Evolutionary conservation across 2,797 vertebrate genomes (phyloP).

Genomic region (Gymnopithys bicolor): DNA sequence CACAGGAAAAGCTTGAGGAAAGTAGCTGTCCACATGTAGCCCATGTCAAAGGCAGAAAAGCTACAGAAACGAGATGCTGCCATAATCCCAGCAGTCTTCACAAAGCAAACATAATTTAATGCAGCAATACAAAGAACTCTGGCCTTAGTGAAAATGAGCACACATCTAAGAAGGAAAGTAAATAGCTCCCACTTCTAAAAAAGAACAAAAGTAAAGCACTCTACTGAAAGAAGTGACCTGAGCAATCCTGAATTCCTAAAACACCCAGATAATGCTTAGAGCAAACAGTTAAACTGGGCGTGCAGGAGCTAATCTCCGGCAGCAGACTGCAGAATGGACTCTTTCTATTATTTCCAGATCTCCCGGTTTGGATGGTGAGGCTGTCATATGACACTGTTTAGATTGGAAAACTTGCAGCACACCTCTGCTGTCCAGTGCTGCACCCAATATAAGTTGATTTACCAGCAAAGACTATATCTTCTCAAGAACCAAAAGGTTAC

Average conservation of each 20-base stretch:
- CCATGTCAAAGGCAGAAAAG: not conserved
- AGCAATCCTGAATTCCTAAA: constrained; percentile 22
- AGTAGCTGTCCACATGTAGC: constrained; percentile 1
- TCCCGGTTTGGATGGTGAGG: not conserved
- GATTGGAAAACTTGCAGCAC: not conserved
- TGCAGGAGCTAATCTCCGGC: not conserved
- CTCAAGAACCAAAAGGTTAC: not conserved
- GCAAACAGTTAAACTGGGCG: not conserved
- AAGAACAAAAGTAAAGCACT: constrained; percentile 37
- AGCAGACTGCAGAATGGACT: not conserved
- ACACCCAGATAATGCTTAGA: not conserved
- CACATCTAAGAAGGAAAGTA: constrained; percentile 53
- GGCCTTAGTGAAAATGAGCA: constrained; percentile 27
- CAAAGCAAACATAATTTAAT: constrained; percentile 61
- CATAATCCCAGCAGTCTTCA: constrained; percentile 40
- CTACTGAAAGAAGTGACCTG: constrained; percentile 6
- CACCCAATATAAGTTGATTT: not conserved
- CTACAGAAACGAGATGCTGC: constrained; percentile 19
- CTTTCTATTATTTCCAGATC: not conserved
- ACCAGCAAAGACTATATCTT: not conserved
- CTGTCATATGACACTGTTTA: not conserved
- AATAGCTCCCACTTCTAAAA: constrained; percentile 51
- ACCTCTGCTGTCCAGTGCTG: not conserved
- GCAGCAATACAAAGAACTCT: constrained; percentile 32
- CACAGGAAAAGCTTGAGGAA: not conserved